A percentile compares a stretch with the other conserved stretches of the same genome.
These are phyloP conservation scores for Trachelus troglodyta DNA, from an alignment of 2,888 invertebrate species.

Conservation along the genomic window DNA sequence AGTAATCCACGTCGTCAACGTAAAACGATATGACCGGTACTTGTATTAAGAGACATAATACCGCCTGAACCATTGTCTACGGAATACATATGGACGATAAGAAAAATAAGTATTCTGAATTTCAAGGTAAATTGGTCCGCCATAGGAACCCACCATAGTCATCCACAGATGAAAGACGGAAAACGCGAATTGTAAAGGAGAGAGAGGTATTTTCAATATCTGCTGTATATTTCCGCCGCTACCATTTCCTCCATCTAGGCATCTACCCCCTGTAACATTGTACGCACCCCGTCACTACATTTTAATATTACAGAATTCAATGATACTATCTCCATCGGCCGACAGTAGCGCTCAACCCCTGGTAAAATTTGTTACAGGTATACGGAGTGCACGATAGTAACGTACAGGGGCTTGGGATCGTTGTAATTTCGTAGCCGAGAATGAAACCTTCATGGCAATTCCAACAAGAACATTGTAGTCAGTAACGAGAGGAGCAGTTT, in stretches of 20 bases:
- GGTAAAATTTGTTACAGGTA: neutral
- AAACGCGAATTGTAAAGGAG: slow-evolving; percentile 44
- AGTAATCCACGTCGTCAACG: neutral
- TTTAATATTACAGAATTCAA: slow-evolving; percentile 53
- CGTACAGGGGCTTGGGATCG: neutral
- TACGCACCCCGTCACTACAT: slow-evolving; percentile 44
- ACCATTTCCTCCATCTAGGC: slow-evolving; percentile 36
- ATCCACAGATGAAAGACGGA: slow-evolving; percentile 9
- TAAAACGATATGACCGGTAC: neutral
- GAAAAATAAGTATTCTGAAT: neutral
- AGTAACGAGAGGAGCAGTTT: neutral
- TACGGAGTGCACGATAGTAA: neutral
- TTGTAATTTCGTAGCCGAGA: neutral
- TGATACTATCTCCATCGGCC: slow-evolving; percentile 29
- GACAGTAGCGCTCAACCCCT: slow-evolving; percentile 10
- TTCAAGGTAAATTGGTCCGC: neutral
- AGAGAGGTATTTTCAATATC: slow-evolving; percentile 56
- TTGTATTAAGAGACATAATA: neutral
- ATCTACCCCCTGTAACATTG: slow-evolving; percentile 40
- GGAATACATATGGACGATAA: neutral
- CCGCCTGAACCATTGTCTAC: neutral
- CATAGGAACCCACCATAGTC: neutral
- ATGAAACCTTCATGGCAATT: neutral
- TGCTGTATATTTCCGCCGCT: slow-evolving; percentile 50
- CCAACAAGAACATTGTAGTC: neutral